Conservation (phyloP, 2,888 invertebrate genomes). For the Calliopum simillimum region DNA sequence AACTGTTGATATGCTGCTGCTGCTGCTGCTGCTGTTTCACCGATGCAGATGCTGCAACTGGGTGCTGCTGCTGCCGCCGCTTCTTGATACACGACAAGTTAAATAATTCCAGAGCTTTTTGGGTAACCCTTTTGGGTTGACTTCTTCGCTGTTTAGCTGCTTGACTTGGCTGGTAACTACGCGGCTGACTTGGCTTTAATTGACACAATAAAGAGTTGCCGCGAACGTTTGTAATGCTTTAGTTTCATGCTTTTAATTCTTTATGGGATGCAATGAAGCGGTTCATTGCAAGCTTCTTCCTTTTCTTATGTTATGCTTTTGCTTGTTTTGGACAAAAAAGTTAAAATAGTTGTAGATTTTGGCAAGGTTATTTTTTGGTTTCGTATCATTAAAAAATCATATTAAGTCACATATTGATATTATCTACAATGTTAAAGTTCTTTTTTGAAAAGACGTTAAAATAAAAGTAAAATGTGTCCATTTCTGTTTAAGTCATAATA, state of each 20-base stretch:
- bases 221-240: conserved; percentile 52
- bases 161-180: conserved; percentile 35
- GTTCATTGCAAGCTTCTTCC: neutral
- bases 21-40: conserved; percentile 34
- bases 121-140: conserved; percentile 35
- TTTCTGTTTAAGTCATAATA: no score
- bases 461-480: no score
- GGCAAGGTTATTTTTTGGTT: no score
- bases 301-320: no score
- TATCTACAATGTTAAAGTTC: no score
- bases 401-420: no score
- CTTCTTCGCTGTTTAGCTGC: conserved; percentile 36
- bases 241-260: conserved; percentile 32
- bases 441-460: no score
- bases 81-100: conserved; percentile 1
- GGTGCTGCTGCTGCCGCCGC: conserved; percentile 41
- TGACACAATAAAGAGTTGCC: conserved; percentile 67
- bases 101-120: conserved; percentile 23
- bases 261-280: conserved; percentile 18
- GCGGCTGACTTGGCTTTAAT: conserved; percentile 52
- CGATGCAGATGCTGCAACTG: conserved; percentile 34
- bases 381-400: no score
- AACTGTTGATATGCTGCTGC: conserved; percentile 60
- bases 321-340: no score
- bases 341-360: no score